Conservation (phyloP, 2,888 invertebrate genomes). For the Zhengitettix transpicula region DNA sequence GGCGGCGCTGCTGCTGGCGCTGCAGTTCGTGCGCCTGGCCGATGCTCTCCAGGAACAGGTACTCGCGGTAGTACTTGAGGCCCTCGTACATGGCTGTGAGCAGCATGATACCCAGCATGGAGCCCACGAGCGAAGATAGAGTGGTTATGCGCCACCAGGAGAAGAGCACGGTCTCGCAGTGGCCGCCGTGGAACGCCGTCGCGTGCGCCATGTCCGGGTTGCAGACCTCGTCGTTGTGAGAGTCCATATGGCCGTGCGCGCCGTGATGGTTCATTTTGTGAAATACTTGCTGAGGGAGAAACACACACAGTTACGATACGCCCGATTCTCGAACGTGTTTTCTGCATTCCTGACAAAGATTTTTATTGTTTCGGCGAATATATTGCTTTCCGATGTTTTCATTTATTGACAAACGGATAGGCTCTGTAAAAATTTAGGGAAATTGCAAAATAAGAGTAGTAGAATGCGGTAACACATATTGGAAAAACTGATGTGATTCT, state of each 20-base stretch:
- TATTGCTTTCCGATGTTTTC: no score
- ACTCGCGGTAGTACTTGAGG: slow-evolving; percentile 29
- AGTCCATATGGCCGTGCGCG: background rate
- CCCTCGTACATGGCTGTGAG: slow-evolving; percentile 36
- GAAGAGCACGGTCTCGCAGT: slow-evolving; percentile 19
- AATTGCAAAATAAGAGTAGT: no score
- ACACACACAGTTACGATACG: no score
- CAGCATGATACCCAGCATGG: slow-evolving; percentile 32
- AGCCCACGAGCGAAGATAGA: slow-evolving; percentile 26
- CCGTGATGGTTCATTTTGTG: background rate
- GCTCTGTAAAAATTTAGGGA: no score
- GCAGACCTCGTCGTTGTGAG: background rate
- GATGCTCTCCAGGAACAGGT: background rate
- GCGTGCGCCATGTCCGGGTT: background rate
- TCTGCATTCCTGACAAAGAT: no score
- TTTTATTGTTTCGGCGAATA: no score
- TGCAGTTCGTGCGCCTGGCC: background rate
- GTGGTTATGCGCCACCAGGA: slow-evolving; percentile 19
- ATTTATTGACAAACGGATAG: no score
- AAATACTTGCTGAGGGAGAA: no score
- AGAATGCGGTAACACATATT: no score
- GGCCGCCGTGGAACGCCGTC: background rate
- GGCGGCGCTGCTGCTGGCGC: no score
- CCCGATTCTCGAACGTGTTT: no score
- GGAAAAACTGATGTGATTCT: no score